Evolutionary conservation across 2,888 invertebrate species (phyloP), one percentile per base, ranked within the genome.

Genomic region (Nycteola revayana): DNA sequence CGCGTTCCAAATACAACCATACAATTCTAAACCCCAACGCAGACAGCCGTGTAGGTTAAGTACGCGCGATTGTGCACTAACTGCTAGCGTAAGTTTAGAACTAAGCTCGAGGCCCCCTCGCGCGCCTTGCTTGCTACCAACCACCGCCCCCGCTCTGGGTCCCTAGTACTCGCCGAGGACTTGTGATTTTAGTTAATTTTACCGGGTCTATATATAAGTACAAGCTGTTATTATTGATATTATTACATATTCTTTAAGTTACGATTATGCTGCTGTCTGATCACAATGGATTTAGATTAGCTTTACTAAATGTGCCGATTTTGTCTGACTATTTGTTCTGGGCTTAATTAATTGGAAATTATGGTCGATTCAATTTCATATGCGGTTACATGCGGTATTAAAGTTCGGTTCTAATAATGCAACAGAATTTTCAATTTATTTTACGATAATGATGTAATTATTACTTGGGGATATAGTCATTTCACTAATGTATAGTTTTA

Each of bases 101-200:
- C 42, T 61, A 56, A 53, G 42, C 31, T 42, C 59, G 24, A 67
- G 84, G 49, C 83, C 80, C 28, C 67, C 78, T 21, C 66, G 79
- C 32, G 82, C 82, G 28, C 83, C 81, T 9, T 83, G 81, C 74
- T 80, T 78, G 53, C 43, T 37, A 22, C 24, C 38, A 34, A 42
- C 31, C 37, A 32, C 57, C 36, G 34, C 25, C 35, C 42, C 51
- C 39, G 44, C 53, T 37, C 57, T 59, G 61, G 57, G 56, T 49
- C 57, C 64, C 59, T 72, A 70, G 73, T 69, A 70, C 59, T 48
- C 42, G 59, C 28, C 36, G 50, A 41, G 47, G 39, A 39, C 53
- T 40, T 86, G 83, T 82, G 86, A 86, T 85, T 79, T 77, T 85
- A 86, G 83, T 82, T 80, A 72, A 81, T 76, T 80, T 71, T 75